Percentiles rank a stretch among this genome's conserved stretches.
phyloP scores from a whole-genome alignment of 2,888 invertebrate genomes.

The Ichneumoninae sp. region DNA sequence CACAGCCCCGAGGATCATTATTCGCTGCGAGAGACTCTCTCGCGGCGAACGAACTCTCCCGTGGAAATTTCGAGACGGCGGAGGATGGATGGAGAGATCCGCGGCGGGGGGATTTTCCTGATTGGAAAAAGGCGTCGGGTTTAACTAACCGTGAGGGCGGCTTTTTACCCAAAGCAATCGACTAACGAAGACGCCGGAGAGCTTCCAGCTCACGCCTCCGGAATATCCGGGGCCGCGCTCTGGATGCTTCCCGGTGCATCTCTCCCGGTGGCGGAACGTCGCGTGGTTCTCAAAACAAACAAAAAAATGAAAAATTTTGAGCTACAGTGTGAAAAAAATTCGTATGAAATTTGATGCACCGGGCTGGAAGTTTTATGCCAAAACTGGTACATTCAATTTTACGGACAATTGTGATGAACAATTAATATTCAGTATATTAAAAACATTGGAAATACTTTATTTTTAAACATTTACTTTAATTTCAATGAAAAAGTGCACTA shows the following conservation, averaged over 20 bases:
- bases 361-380: too few species aligned
- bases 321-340: too few species aligned
- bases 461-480: too few species aligned
- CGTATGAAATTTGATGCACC: too few species aligned
- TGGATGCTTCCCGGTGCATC: slow-evolving; percentile 46
- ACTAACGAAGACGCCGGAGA: slow-evolving; percentile 75
- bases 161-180: slow-evolving; percentile 78
- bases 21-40: slow-evolving; percentile 21
- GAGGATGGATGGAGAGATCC: slow-evolving; percentile 36
- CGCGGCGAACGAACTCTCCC: slow-evolving; percentile 22
- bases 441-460: too few species aligned
- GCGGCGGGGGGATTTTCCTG: slow-evolving; percentile 70
- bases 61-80: slow-evolving; percentile 53
- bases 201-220: slow-evolving; percentile 70
- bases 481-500: too few species aligned
- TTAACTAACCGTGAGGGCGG: slow-evolving; percentile 80
- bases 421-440: too few species aligned
- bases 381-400: too few species aligned
- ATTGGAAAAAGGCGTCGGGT: slow-evolving; percentile 79
- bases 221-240: slow-evolving; percentile 71
- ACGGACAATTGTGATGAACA: too few species aligned
- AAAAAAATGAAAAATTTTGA: background rate
- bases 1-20: slow-evolving; percentile 27
- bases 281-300: background rate
- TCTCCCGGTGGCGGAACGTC: slow-evolving; percentile 6